Conservation (phyloP, 2,888 invertebrate genomes). For the Hedychridium roseum region DNA sequence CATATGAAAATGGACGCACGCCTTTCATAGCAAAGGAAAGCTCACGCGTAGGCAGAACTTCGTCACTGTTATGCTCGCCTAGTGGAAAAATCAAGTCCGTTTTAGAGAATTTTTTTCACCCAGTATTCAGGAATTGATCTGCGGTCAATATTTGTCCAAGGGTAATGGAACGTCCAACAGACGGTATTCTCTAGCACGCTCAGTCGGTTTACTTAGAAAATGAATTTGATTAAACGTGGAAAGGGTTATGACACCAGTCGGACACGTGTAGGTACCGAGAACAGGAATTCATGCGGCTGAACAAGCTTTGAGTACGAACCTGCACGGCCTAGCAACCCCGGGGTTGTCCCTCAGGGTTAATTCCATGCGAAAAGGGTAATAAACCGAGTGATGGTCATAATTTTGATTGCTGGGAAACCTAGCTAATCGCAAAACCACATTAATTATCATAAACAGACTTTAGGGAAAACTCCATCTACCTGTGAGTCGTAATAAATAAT, state of each 20-base stretch:
- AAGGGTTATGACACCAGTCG: slow-evolving; percentile 48
- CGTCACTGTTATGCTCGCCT: slow-evolving; percentile 41
- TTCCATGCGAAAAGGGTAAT: no score
- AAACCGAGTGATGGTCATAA: no score
- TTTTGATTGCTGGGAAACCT: no score
- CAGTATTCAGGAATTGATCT: neutral
- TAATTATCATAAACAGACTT: no score
- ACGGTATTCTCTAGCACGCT: no score
- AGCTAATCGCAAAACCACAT: no score
- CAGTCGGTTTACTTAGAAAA: no score
- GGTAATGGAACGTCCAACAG: neutral
- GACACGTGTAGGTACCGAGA: slow-evolving; percentile 51
- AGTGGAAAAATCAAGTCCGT: slow-evolving; percentile 52
- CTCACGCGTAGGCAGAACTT: slow-evolving; percentile 11
- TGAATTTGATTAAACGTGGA: slow-evolving; percentile 11
- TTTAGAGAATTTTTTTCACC: slow-evolving; percentile 47
- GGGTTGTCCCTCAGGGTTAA: no score
- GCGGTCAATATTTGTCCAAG: neutral
- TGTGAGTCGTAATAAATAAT: no score
- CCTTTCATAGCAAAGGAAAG: slow-evolving; percentile 6
- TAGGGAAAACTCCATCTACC: no score
- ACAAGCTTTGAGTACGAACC: slow-evolving; percentile 16
- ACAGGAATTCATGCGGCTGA: slow-evolving; percentile 43
- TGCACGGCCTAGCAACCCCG: neutral
- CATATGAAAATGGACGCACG: slow-evolving; percentile 20